These are phyloP conservation scores for Pseudanteris insignis DNA, from an alignment of 2,888 invertebrate genomes.

Conservation along the genomic window DNA sequence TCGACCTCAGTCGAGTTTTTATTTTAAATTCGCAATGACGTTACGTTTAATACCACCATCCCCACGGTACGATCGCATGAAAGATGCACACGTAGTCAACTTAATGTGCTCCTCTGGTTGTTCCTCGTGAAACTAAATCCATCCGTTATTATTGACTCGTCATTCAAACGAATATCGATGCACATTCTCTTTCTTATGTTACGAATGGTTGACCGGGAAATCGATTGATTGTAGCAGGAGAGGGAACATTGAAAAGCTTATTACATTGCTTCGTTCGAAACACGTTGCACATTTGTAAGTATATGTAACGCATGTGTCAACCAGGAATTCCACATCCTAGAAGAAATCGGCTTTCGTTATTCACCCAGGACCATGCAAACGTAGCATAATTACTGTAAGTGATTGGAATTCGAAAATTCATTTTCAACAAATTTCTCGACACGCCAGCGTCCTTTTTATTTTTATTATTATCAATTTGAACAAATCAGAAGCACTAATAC, in stretches of 20 bases:
- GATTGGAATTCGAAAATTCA: no score
- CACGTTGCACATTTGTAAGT: constrained; percentile 18
- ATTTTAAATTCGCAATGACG: not conserved
- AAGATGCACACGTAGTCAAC: constrained; percentile 6
- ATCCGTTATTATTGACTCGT: constrained; percentile 11
- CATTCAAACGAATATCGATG: constrained; percentile 15
- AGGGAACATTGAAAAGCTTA: constrained; percentile 25
- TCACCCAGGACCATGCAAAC: no score
- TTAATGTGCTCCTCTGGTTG: not conserved
- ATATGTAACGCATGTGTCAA: constrained; percentile 11
- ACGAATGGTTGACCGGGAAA: constrained; percentile 23
- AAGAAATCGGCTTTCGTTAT: not conserved
- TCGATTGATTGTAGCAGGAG: constrained; percentile 16
- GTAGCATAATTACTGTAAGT: no score
- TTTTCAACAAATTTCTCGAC: no score
- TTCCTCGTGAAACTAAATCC: constrained; percentile 5
- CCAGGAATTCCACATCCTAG: constrained; percentile 9
- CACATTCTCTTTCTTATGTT: constrained; percentile 21
- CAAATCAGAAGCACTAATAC: no score
- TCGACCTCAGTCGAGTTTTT: not conserved
- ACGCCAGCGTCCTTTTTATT: no score
- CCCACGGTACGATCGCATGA: not conserved
- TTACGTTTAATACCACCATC: constrained; percentile 1
- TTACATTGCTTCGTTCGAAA: constrained; percentile 23
- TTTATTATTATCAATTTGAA: no score